These are phyloP conservation scores for Drosophila austrosaltans DNA, from an alignment of 2,888 invertebrate species.

Conservation along the genomic window DNA sequence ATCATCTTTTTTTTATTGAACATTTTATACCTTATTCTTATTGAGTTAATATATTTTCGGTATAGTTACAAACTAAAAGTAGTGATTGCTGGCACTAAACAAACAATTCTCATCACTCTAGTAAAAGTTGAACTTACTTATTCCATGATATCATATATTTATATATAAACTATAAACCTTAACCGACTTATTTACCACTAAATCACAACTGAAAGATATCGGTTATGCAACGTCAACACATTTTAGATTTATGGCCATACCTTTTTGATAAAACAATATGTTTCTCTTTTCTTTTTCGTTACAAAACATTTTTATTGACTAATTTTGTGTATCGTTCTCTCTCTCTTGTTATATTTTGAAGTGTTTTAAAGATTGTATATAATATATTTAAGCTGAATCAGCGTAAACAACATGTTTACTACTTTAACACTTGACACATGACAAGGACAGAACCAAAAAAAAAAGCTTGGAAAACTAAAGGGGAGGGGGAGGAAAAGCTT, in stretches of 20 bases:
- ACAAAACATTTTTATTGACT: slow-evolving; percentile 10
- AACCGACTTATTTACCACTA: neutral
- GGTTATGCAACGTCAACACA: neutral
- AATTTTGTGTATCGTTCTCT: neutral
- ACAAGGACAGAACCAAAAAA: slow-evolving; percentile 46
- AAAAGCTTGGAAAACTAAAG: neutral
- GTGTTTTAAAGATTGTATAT: slow-evolving; percentile 9
- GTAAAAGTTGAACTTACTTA: too few relatives aligned
- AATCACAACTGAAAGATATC: slow-evolving; percentile 3
- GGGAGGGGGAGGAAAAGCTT: neutral
- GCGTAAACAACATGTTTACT: slow-evolving; percentile 63
- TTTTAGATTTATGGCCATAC: neutral
- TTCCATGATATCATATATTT: too few relatives aligned
- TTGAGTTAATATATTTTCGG: too few relatives aligned
- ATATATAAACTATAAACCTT: too few relatives aligned
- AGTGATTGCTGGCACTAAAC: too few relatives aligned
- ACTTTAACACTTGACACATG: slow-evolving; percentile 67
- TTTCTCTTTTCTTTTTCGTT: neutral
- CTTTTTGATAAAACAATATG: neutral
- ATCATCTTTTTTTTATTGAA: too few relatives aligned
- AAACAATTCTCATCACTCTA: too few relatives aligned
- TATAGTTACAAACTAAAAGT: too few relatives aligned
- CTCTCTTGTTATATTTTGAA: neutral
- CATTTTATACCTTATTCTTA: too few relatives aligned
- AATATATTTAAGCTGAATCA: slow-evolving; percentile 32